Conservation (phyloP, 2,888 invertebrate species). For the Megalurothrips usitatus region DNA sequence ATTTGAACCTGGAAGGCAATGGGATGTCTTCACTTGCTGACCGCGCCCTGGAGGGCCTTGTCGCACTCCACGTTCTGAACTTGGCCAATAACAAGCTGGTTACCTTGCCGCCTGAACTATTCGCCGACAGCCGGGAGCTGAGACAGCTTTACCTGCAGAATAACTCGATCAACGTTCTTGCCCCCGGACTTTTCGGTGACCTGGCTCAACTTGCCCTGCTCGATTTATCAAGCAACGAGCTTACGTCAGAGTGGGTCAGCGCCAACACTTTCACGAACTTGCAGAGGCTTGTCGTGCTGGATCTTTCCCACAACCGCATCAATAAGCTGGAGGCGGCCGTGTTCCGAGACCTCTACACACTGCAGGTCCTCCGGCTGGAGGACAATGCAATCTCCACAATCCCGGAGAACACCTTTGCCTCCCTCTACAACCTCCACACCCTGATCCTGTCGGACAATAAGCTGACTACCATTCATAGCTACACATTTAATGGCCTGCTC, state of each 20-base stretch:
- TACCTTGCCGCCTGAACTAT: slow-evolving; percentile 75
- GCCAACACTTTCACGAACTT: slow-evolving; percentile 74
- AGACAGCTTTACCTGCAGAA: slow-evolving; percentile 77
- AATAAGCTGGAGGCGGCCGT: slow-evolving; percentile 69
- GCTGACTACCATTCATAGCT: slow-evolving; percentile 67
- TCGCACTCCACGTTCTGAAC: slow-evolving; percentile 66
- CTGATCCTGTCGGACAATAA: slow-evolving; percentile 76
- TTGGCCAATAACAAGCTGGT: slow-evolving; percentile 75
- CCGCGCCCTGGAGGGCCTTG: slow-evolving; percentile 70
- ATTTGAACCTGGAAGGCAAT: slow-evolving; percentile 72
- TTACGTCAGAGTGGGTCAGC: slow-evolving; percentile 78
- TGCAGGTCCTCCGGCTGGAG: slow-evolving; percentile 74
- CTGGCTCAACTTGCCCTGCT: slow-evolving; percentile 68
- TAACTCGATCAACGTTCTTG: slow-evolving; percentile 74
- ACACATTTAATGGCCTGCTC: slow-evolving; percentile 70
- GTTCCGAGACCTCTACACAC: slow-evolving; percentile 70
- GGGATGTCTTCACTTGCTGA: slow-evolving; percentile 70
- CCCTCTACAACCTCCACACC: slow-evolving; percentile 72
- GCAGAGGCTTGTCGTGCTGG: slow-evolving; percentile 68
- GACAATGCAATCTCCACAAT: slow-evolving; percentile 72
- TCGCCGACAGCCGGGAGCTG: slow-evolving; percentile 70
- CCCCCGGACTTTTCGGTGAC: slow-evolving; percentile 73
- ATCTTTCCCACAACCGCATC: slow-evolving; percentile 71
- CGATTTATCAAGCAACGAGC: slow-evolving; percentile 72
- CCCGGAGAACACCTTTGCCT: slow-evolving; percentile 72